These are phyloP conservation scores for Echiichthys vipera DNA, from an alignment of 2,797 vertebrate genomes.

Conservation along the genomic window DNA sequence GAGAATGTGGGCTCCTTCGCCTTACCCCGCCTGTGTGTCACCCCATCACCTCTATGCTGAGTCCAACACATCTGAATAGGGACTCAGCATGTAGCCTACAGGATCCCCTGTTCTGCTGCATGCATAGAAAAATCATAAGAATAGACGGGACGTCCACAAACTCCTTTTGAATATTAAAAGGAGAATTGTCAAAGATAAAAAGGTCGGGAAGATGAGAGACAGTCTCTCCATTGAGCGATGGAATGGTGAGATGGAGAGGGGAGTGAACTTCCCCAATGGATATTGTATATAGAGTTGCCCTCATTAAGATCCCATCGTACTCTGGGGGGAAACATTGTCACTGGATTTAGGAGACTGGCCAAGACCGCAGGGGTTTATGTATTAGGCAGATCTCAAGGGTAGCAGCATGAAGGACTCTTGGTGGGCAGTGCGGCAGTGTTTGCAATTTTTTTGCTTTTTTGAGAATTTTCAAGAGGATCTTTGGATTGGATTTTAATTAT, in stretches of 20 bases:
- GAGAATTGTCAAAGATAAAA: conserved; percentile 61
- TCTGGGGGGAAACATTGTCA: conserved; percentile 57
- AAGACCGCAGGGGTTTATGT: conserved; percentile 63
- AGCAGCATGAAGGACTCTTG: conserved; percentile 52
- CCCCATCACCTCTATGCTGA: conserved; percentile 80
- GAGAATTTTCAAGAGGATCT: conserved; percentile 27
- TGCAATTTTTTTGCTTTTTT: conserved; percentile 37
- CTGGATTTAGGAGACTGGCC: conserved; percentile 62
- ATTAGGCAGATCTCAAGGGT: conserved; percentile 54
- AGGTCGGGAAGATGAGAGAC: conserved; percentile 69
- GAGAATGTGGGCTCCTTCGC: conserved; percentile 67
- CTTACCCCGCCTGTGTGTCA: conserved; percentile 64
- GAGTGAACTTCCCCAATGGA: conserved; percentile 62
- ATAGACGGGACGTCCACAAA: conserved; percentile 74
- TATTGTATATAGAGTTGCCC: conserved; percentile 64
- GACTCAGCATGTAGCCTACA: conserved; percentile 79
- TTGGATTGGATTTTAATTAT: conserved; percentile 31
- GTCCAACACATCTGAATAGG: conserved; percentile 78
- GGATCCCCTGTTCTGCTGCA: conserved; percentile 61
- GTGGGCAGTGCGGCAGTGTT: conserved; percentile 44
- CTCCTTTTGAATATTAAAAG: conserved; percentile 81
- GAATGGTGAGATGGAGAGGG: conserved; percentile 59
- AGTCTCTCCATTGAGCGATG: conserved; percentile 57
- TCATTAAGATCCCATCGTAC: conserved; percentile 75
- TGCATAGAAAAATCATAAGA: conserved; percentile 77